Percentiles rank a stretch among this genome's conserved stretches.
Evolutionary conservation across 2,113 vertebrate genomes (phyloP).

Genomic region (Balaeniceps rex): DNA sequence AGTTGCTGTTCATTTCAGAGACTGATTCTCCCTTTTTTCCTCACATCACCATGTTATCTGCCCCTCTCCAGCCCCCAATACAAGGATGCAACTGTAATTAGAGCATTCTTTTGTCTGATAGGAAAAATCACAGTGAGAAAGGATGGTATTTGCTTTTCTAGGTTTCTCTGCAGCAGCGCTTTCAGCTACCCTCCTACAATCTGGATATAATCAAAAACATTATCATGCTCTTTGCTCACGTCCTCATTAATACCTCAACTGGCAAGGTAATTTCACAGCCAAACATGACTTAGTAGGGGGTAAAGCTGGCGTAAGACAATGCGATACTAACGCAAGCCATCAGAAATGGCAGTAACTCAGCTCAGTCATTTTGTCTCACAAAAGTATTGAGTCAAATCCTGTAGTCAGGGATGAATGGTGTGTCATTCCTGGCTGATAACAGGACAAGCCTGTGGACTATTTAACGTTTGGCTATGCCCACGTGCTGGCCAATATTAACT

Average conservation of each 20-base stretch:
- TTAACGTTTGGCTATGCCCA: neutral
- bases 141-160: neutral
- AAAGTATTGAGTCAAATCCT: neutral
- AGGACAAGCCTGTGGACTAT: neutral
- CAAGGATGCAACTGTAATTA: neutral
- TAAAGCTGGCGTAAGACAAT: neutral
- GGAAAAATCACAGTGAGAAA: neutral
- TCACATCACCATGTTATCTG: neutral
- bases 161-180: neutral
- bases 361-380: neutral
- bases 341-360: neutral
- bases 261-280: slow-evolving; percentile 48
- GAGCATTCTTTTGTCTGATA: neutral
- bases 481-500: neutral
- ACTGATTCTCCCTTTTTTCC: neutral
- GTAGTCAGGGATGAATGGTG: neutral
- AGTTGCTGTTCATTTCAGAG: slow-evolving; percentile 6
- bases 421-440: neutral
- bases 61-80: neutral
- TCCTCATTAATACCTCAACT: slow-evolving; percentile 39
- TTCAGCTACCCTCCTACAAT: neutral
- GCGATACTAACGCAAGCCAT: neutral
- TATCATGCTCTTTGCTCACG: slow-evolving; percentile 15
- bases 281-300: neutral
- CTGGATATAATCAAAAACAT: slow-evolving; percentile 18